Conservation (phyloP, 2,113 vertebrate species). For the Plotosus lineatus region DNA sequence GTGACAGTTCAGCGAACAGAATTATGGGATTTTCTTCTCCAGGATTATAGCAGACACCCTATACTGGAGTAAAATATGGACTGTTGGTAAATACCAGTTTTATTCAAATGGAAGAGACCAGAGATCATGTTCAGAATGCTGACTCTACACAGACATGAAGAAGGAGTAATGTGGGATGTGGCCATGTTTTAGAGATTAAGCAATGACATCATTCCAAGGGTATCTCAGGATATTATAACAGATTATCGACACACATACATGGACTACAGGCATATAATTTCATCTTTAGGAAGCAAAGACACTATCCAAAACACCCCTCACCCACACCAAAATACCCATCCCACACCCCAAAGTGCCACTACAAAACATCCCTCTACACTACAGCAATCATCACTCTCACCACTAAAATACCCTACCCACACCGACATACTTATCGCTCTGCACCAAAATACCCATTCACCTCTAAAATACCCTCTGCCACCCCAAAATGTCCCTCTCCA, state of each 20-base stretch:
- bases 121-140: not conserved
- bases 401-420: not conserved
- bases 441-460: not conserved
- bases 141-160: not conserved
- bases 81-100: not conserved
- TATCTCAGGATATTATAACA: not conserved
- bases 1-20: not conserved
- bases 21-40: not conserved
- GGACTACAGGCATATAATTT: not conserved
- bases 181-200: not conserved
- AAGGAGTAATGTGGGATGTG: not conserved
- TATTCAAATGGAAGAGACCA: not conserved
- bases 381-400: not conserved
- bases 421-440: too few relatives aligned
- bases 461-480: too few relatives aligned
- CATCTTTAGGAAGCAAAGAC: not conserved
- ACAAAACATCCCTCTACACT: not conserved
- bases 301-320: not conserved
- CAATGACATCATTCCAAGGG: not conserved
- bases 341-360: not conserved
- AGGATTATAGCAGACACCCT: not conserved
- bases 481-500: too few relatives aligned
- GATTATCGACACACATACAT: not conserved
- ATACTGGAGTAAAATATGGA: not conserved
- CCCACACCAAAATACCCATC: not conserved